Percentiles rank a stretch among this genome's conserved stretches.
Conservation (phyloP, 2,797 vertebrate genomes). For the Cuculus canorus region DNA sequence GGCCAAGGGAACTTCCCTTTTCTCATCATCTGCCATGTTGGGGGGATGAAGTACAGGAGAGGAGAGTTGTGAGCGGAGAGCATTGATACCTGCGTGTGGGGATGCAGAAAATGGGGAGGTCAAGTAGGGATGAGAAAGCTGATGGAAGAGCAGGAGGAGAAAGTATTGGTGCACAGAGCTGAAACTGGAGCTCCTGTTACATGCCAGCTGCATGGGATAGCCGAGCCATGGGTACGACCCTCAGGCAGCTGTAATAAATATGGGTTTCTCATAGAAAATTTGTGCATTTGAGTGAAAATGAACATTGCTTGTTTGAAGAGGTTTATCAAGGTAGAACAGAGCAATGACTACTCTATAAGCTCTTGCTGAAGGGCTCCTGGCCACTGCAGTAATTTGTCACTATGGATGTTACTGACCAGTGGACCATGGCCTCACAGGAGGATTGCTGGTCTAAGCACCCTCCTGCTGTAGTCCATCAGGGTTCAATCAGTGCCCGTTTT, state of each 20-base stretch:
- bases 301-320: neutral
- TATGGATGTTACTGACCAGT: neutral
- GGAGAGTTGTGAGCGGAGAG: neutral
- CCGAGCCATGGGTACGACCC: neutral
- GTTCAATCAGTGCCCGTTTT: neutral
- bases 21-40: rapidly evolving
- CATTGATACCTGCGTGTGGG: neutral
- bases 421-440: neutral
- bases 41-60: neutral
- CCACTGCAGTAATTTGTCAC: neutral
- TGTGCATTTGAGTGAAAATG: neutral
- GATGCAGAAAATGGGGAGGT: no score
- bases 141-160: neutral
- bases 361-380: neutral
- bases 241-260: neutral
- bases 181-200: neutral
- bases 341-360: neutral
- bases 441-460: neutral
- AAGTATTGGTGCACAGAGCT: neutral
- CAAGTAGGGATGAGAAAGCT: neutral
- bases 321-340: neutral
- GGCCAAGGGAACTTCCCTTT: neutral
- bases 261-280: neutral
- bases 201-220: rapidly evolving
- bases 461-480: neutral